These are phyloP conservation scores for Lepidurus couesii DNA, from an alignment of 1,140 invertebrate species.

Conservation along the genomic window DNA sequence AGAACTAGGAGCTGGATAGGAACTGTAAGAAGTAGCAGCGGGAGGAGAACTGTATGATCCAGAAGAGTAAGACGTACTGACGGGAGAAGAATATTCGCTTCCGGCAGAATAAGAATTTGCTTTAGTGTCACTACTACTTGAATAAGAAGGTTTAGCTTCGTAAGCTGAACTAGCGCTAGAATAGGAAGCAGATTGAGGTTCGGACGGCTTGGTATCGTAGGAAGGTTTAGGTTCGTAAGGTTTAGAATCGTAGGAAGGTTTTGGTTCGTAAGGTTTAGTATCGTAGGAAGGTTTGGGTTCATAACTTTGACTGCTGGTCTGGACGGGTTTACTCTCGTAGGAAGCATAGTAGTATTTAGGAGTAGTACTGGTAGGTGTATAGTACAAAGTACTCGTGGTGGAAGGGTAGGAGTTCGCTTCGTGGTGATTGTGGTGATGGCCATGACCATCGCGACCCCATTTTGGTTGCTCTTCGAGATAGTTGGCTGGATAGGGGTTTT, in stretches of 20 bases:
- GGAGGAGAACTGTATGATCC: slow-evolving; percentile 3
- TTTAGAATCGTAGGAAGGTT: not conserved
- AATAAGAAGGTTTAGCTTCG: not conserved
- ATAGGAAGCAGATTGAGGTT: too few relatives aligned
- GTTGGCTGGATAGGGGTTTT: not conserved
- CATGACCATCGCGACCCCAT: not conserved
- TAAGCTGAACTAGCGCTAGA: not conserved
- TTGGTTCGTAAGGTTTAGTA: not conserved
- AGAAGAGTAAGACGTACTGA: slow-evolving; percentile 1
- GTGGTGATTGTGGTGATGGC: slow-evolving; percentile 5
- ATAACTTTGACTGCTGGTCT: not conserved
- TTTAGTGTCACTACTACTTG: not conserved
- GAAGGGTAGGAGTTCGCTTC: not conserved
- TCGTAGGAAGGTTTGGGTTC: not conserved
- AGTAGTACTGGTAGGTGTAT: not conserved
- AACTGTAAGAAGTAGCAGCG: slow-evolving; percentile 11
- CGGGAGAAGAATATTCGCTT: not conserved
- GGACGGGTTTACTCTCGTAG: not conserved
- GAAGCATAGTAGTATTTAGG: not conserved
- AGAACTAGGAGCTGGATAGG: not conserved
- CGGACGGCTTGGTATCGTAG: too few relatives aligned
- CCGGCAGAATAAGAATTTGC: not conserved
- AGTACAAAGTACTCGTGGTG: not conserved
- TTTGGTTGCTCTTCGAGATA: not conserved
- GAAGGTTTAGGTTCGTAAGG: too few relatives aligned